These are phyloP conservation scores for Rhinophrynus dorsalis DNA, from an alignment of 2,797 vertebrate genomes.

Conservation along the genomic window DNA sequence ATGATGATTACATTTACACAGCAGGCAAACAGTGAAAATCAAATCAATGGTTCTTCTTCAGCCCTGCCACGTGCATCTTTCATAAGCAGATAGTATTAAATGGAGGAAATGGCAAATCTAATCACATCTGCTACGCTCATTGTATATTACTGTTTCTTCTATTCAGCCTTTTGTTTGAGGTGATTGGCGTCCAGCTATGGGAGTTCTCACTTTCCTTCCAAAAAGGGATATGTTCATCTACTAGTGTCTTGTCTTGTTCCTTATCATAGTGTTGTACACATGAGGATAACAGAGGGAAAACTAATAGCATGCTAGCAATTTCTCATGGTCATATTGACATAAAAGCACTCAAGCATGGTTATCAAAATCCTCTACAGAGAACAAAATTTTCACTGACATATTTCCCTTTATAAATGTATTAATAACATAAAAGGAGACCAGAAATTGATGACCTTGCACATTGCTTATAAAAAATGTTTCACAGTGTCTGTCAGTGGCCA, in stretches of 20 bases:
- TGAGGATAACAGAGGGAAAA: constrained; percentile 39
- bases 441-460: constrained; percentile 42
- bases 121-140: constrained; percentile 30
- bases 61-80: no score
- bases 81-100: no score
- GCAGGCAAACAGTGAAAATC: no score
- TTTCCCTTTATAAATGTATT: constrained; percentile 43
- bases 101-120: no score
- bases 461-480: constrained; percentile 27
- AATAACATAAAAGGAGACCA: constrained; percentile 42
- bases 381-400: constrained; percentile 44
- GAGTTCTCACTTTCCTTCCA: constrained; percentile 41
- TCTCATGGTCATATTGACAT: constrained; percentile 47
- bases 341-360: constrained; percentile 42
- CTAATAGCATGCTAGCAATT: constrained; percentile 48
- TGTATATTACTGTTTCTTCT: constrained; percentile 19
- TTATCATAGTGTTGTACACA: constrained; percentile 39
- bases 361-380: constrained; percentile 41
- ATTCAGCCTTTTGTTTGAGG: constrained; percentile 36
- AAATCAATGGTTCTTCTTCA: no score
- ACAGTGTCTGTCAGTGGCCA: constrained; percentile 20
- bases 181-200: constrained; percentile 24
- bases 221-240: constrained; percentile 45
- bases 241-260: constrained; percentile 41
- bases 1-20: no score